Evolutionary conservation across 2,797 vertebrate genomes (phyloP).

Genomic region (Urophycis tenuis): DNA sequence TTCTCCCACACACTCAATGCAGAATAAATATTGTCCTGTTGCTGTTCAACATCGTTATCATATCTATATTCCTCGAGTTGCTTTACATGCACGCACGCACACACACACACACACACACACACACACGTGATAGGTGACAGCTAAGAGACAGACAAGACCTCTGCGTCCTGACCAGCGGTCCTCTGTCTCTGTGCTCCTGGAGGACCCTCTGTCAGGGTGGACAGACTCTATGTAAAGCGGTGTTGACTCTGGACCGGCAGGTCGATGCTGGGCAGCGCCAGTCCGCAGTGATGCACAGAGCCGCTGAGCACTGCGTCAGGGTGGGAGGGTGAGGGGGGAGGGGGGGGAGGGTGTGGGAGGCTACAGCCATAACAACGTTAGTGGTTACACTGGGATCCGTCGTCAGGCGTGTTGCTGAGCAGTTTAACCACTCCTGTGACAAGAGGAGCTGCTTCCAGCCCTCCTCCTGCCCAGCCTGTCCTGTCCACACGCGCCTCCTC

Average conservation of each 20-base stretch:
- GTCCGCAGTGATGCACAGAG: too few species aligned
- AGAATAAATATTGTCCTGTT: too few species aligned
- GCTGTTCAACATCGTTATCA: too few species aligned
- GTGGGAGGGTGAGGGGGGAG: not conserved
- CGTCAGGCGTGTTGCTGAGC: not conserved
- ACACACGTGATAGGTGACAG: too few species aligned
- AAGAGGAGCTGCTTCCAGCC: not conserved
- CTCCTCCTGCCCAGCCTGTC: not conserved
- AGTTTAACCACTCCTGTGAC: not conserved
- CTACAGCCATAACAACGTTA: not conserved
- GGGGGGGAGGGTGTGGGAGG: not conserved
- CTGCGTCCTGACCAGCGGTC: too few species aligned
- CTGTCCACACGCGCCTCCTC: too few species aligned
- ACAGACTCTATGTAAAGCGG: not conserved
- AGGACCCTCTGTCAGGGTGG: not conserved
- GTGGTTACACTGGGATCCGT: not conserved
- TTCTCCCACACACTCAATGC: too few species aligned
- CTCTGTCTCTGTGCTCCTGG: too few species aligned
- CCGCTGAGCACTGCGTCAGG: conserved; percentile 53
- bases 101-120: too few species aligned
- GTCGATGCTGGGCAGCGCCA: conserved; percentile 59
- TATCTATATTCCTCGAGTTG: too few species aligned
- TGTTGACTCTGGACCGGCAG: conserved; percentile 40
- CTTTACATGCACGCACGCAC: too few species aligned
- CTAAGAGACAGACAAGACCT: too few species aligned